Base-by-base conservation (phyloP, 1,140 invertebrate genomes). In the Mya arenaria region DNA sequence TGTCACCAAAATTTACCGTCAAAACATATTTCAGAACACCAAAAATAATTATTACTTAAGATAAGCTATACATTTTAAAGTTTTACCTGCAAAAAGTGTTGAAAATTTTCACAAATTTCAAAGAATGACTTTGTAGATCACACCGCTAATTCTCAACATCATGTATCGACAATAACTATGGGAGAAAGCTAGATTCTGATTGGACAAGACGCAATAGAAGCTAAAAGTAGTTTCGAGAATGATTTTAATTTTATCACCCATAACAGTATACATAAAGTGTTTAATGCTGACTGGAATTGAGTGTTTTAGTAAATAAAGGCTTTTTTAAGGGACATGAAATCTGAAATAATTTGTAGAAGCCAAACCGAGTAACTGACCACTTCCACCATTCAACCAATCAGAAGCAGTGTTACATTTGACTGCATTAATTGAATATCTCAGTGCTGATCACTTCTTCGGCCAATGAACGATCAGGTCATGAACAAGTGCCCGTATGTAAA, bases 101-200 rank as follows among this genome's bases (percentile, higher is more conserved):
- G 41, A 80, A 69, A 69, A 71, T 69, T 80, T 80, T 68, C 34
- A 41, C 63, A 80, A 80, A 68, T 80, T 80, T 80, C 63, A 80
- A 80, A 80, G 77, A 80, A 80, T 80, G 77, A 80, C 77, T 80
- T 80, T 80, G 77, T 80, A 80, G 77, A 80, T 80, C 77, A 80
- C 77, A 80, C 77, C 77, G 77, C 77, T 80, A 80, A 80, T 80
- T 80, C 77, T 80, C 77, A 80, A 80, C 77, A 80, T 80, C 77
- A 80, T 80, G 77, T 80, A 80, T 80, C 77, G 77, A 69, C 77
- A 80, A 80, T 69, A 44, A 58, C 77, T 56, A 19, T 28, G 17
- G 32, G 39, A 32, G 65, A 48, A 71, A 80, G 65, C 52, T 23
- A 36, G 10, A 44, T 71, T 80, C 56, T 80, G 10, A 80, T 80